Conservation (phyloP, 2,888 invertebrate genomes). For the Himalopsyche kuldschensis region DNA sequence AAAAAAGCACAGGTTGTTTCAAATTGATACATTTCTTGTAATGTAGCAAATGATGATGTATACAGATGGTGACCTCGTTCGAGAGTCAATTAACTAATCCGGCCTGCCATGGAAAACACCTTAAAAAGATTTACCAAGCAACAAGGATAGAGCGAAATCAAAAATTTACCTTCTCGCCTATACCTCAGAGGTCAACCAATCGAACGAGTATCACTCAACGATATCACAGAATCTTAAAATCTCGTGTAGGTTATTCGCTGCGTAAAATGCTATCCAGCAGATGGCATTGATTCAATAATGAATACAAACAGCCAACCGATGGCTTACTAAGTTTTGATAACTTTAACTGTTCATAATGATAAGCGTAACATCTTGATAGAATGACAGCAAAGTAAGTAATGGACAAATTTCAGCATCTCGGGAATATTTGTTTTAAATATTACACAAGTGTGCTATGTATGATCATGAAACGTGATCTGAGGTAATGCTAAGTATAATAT, state of each 20-base stretch:
- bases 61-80: slow-evolving; percentile 2
- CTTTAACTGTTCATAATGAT: no score
- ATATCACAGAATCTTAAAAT: not conserved
- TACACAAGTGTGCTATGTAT: no score
- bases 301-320: no score
- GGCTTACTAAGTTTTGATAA: no score
- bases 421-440: no score
- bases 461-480: not conserved
- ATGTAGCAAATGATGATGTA: not conserved
- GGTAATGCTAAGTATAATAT: not conserved
- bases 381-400: no score
- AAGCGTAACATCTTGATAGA: no score
- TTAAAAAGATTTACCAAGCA: slow-evolving; percentile 1
- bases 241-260: not conserved
- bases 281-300: no score
- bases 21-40: not conserved
- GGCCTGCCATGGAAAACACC: slow-evolving; percentile 1
- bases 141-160: not conserved
- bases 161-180: not conserved
- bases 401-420: no score
- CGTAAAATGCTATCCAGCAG: no score
- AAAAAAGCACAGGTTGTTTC: not conserved
- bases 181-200: not conserved
- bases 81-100: not conserved
- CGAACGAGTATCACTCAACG: not conserved